Evolutionary conservation across 2,113 vertebrate genomes (phyloP), one percentile per base, ranked within the genome.

Genomic region (Cynopterus brachyotis): DNA sequence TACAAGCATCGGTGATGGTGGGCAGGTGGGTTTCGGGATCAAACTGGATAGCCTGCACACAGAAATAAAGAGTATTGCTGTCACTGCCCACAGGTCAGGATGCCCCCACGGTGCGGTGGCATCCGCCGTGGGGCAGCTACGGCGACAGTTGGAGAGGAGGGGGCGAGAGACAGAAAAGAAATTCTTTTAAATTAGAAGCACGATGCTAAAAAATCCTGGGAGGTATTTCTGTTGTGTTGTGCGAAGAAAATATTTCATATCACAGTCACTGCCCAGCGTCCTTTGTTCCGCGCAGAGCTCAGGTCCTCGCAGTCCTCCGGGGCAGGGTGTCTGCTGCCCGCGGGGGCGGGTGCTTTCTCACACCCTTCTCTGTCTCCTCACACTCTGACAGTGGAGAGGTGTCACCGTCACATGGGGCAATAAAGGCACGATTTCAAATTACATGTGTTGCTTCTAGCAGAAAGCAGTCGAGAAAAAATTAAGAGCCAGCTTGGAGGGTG

Each of bases 11-110:
- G 3, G 96, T 99, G 72, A 99, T 98, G 1, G 96, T 89, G 95
- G 99, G 99, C 96, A 99, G 98, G 98, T 99, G 99, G 95, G 99
- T 99, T 88, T 99, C 94, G 3, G 99, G 98, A 98, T 99, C 98
- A 96, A 99, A 99, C 92, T 67, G 97, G 97, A 99, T 99, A 82
- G 99, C 99, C 99, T 99, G 98, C 19, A 95, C 98, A 96, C 91
- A 95, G 97, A 98, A 98, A 98, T 28, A 96, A 97, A 97, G 98
- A 80, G 95, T 72, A 97, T 91, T 78, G 96, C 97, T 95, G 98
- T 88, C 95, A 80, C 70, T 96, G 85, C 57, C 5, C 22, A 96
- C 96, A 97, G 98, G 98, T 96, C 97, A 96, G 73, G 75, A 2
- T 16, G 64, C 60, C 96, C 97, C 97, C 88, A 3, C 95, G 90